Percentiles rank a stretch among this genome's conserved stretches.
These are phyloP conservation scores for Salvelinus sp. DNA, from an alignment of 2,113 vertebrate species.

Conservation along the genomic window DNA sequence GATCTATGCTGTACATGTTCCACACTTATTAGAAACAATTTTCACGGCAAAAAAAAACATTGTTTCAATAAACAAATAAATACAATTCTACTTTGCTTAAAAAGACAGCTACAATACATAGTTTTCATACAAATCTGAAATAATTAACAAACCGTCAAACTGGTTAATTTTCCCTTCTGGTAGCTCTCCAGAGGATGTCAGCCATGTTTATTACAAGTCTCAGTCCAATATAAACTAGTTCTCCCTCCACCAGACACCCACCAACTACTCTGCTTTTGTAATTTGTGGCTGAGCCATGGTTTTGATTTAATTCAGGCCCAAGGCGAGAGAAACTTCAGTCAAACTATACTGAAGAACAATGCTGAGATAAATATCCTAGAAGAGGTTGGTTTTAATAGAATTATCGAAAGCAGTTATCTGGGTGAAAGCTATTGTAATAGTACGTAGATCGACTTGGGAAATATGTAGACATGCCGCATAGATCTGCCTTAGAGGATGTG, in stretches of 20 bases:
- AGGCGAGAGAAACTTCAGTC: neutral
- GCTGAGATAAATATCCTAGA: too few relatives aligned
- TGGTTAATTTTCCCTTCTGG: constrained; percentile 15
- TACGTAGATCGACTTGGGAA: neutral
- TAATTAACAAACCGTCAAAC: constrained; percentile 8
- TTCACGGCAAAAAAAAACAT: too few relatives aligned
- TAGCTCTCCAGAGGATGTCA: constrained; percentile 45
- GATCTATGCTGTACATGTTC: neutral
- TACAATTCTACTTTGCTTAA: too few relatives aligned
- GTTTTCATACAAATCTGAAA: too few relatives aligned
- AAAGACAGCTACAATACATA: too few relatives aligned
- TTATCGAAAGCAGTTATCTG: neutral
- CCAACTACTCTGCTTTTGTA: constrained; percentile 45
- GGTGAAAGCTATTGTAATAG: neutral
- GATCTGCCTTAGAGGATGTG: neutral
- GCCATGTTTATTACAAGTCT: constrained; percentile 44
- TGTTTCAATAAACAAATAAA: too few relatives aligned
- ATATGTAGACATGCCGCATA: neutral
- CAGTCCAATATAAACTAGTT: constrained; percentile 40
- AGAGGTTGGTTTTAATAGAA: neutral
- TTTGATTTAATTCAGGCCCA: constrained; percentile 13
- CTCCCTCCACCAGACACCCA: constrained; percentile 37
- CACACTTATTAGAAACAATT: too few relatives aligned
- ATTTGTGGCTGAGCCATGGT: constrained; percentile 43
- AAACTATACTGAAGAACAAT: neutral